Evolutionary conservation across 2,888 invertebrate genomes (phyloP).

Genomic region (Nephrotoma flavescens): DNA sequence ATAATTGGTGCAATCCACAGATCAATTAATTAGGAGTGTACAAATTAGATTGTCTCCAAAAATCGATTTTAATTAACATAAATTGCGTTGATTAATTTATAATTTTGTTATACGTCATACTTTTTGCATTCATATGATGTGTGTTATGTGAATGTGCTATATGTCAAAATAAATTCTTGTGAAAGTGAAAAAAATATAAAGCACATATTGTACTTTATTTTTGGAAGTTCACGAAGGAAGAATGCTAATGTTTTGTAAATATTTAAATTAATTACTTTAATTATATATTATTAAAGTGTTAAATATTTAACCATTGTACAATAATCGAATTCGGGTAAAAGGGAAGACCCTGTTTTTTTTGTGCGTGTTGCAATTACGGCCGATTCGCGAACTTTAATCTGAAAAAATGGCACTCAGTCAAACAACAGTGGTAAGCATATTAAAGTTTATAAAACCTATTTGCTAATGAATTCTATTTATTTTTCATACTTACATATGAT

Average conservation of each 20-base stretch:
- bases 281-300: neutral
- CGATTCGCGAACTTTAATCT: neutral
- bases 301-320: neutral
- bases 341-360: neutral
- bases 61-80: no score
- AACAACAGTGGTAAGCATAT: slow-evolving; percentile 44
- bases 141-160: neutral
- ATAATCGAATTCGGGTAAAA: neutral
- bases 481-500: neutral
- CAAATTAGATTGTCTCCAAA: no score
- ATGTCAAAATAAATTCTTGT: neutral
- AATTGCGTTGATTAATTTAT: neutral
- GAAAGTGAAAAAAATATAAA: neutral
- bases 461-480: slow-evolving; percentile 1
- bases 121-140: neutral
- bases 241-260: neutral
- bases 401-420: slow-evolving; percentile 51
- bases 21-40: no score
- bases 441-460: neutral
- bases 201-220: neutral
- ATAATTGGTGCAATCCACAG: no score
- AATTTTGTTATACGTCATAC: neutral
- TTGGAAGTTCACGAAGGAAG: neutral
- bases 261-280: neutral
- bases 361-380: neutral